Evolutionary conservation across 2,888 invertebrate species (phyloP).

Genomic region (Chaetogeoica ovagalla): DNA sequence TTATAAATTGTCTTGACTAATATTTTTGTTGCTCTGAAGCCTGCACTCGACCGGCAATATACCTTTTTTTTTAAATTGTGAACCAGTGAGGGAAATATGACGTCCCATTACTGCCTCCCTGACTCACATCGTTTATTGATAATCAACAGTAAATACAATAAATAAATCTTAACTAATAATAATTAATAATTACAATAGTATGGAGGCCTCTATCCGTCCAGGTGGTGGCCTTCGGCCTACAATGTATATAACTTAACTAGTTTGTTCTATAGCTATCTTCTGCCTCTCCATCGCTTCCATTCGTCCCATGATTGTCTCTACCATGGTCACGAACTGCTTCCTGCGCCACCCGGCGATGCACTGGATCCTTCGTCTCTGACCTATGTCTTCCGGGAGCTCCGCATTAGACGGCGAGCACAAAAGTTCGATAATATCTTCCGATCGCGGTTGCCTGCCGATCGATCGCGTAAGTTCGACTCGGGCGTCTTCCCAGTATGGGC

Average conservation of each 20-base stretch:
- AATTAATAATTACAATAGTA: neutral
- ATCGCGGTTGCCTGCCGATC: too few species aligned
- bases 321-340: too few species aligned
- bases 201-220: conserved; percentile 21
- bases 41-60: too few species aligned
- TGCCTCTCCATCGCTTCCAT: neutral
- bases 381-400: neutral
- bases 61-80: neutral
- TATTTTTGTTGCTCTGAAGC: too few species aligned
- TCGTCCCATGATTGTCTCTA: neutral
- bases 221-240: conserved; percentile 11
- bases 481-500: too few species aligned
- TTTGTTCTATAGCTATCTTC: neutral
- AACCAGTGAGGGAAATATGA: neutral
- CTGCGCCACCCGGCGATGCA: too few species aligned
- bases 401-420: neutral
- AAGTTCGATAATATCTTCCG: neutral
- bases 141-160: neutral
- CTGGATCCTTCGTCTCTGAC: neutral
- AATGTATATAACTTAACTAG: neutral
- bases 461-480: too few species aligned
- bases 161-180: neutral
- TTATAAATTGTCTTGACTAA: too few species aligned
- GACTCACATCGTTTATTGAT: neutral
- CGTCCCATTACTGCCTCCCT: conserved; percentile 3